Conservation (phyloP, 2,113 vertebrate genomes). For the Oncorhynchus mykiss region DNA sequence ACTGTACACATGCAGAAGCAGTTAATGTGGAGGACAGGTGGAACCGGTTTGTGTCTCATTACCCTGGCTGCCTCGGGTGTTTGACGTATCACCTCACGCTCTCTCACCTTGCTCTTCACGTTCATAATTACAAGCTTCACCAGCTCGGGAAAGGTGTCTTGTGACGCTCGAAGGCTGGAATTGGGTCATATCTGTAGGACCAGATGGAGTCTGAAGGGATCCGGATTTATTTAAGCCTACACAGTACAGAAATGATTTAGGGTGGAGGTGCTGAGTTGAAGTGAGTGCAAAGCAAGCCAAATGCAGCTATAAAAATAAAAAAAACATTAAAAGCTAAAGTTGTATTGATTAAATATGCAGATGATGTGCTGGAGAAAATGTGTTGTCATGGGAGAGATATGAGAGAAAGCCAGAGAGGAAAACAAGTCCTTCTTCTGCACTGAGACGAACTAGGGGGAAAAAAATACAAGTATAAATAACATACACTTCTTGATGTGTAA, state of each 20-base stretch:
- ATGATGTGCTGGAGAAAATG: too few species aligned
- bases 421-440: neutral
- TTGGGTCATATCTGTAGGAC: constrained; percentile 7
- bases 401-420: neutral
- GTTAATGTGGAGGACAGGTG: constrained; percentile 5
- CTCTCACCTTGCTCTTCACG: neutral
- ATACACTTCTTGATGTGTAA: neutral
- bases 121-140: neutral
- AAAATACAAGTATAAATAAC: neutral
- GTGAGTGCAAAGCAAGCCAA: too few species aligned
- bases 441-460: too few species aligned
- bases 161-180: neutral
- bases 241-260: neutral
- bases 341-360: too few species aligned
- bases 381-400: too few species aligned
- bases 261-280: too few species aligned
- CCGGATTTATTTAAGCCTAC: neutral
- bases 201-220: neutral
- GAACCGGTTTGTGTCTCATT: constrained; percentile 27
- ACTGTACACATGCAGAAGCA: too few species aligned
- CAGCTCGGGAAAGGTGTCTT: neutral
- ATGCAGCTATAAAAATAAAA: too few species aligned
- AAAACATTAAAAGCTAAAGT: too few species aligned
- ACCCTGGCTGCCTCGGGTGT: neutral
- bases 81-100: constrained; percentile 14